Evolutionary conservation across 1,140 invertebrate genomes (phyloP), one percentile per base, ranked within the genome.

Genomic region (Orius laevigatus): DNA sequence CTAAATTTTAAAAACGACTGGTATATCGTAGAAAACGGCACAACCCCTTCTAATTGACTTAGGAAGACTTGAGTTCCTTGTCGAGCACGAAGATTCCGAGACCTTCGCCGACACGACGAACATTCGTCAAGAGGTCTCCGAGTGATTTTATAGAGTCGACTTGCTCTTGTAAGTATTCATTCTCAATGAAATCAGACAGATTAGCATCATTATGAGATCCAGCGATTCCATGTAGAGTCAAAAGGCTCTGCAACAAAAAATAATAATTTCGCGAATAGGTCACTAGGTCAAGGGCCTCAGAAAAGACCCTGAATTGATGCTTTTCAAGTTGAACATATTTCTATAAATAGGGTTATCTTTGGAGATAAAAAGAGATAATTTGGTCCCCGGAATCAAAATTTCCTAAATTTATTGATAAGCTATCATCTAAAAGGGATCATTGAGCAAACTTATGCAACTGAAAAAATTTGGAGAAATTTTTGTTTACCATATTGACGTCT

Each of bases 41-140:
- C 25, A 25, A 25, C 25, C 25, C 25, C 25, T 25, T 25, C 25
- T 25, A 25, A 25, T 25, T 25, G 25, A 25, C 18, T 42, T 42
- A 38, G 35, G 40, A 41, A 18, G 52, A 49, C 12, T 54, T 54
- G 10, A 76, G 54, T 59, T 76, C 68, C 55, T 80, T 77, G 59
- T 86, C 81, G 57, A 84, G 84, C 45, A 82, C 59, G 58, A 72
- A 84, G 31, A 80, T 72, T 9, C 83, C 83, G 9, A 86, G 62
- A 5, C 82, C 81, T 57, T 71, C 70, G 2, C 79, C 78, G 16
- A 81, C 76, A 50, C 77, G 66, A 53, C 76, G 75, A 51, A 86
- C 62, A 58, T 81, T 80, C 1, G 78, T 76, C 9, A 84, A 70
- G 55, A 77, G 71, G 60, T 81, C 75, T 2, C 73, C 71, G 5